A percentile compares a stretch with the other conserved stretches of the same genome.
phyloP scores from a whole-genome alignment of 2,888 invertebrate genomes.

The Punctoribates punctum region DNA sequence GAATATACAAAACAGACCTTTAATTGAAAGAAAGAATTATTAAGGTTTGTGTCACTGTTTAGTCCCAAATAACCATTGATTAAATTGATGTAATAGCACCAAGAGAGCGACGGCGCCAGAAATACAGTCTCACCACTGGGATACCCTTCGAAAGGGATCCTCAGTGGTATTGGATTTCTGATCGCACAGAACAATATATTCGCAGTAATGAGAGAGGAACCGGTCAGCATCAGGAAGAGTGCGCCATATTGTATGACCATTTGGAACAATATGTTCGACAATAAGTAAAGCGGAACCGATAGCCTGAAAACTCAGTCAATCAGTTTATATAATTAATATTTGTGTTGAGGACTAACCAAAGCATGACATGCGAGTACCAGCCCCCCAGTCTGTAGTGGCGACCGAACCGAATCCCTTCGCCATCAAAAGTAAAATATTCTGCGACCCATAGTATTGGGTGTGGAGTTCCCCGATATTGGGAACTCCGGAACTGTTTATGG shows the following conservation, averaged over 20 bases:
- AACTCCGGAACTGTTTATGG: conserved; percentile 59
- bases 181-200: conserved; percentile 59
- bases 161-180: conserved; percentile 58
- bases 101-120: conserved; percentile 57
- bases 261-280: conserved; percentile 41
- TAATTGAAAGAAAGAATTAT: conserved; percentile 41
- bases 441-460: conserved; percentile 62
- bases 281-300: conserved; percentile 6
- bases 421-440: conserved; percentile 63
- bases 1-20: conserved; percentile 57
- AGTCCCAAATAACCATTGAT: too few relatives aligned
- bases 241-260: conserved; percentile 58
- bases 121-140: conserved; percentile 47
- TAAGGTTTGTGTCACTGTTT: too few relatives aligned
- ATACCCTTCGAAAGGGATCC: conserved; percentile 58
- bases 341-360: conserved; percentile 56
- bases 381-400: conserved; percentile 60
- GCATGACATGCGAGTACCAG: conserved; percentile 61
- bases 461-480: conserved; percentile 60
- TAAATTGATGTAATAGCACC: conserved; percentile 59
- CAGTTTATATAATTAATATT: conserved; percentile 2
- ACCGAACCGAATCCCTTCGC: conserved; percentile 61
- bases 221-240: conserved; percentile 57
- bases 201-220: conserved; percentile 57
- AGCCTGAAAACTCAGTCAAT: too few relatives aligned